Evolutionary conservation across 2,113 vertebrate genomes (phyloP), one percentile per base, ranked within the genome.

Genomic region (Oncorhynchus keta): DNA sequence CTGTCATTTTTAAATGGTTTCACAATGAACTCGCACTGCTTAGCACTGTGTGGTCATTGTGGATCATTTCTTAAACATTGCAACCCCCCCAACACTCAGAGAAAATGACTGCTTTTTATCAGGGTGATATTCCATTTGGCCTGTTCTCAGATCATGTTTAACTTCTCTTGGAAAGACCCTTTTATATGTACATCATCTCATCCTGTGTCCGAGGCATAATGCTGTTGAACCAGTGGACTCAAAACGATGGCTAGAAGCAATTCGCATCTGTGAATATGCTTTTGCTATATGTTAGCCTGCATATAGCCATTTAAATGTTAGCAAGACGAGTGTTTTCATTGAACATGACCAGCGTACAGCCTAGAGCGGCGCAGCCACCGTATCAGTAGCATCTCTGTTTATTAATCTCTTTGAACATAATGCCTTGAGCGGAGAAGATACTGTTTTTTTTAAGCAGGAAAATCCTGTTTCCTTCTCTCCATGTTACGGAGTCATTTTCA

Each of bases 331-430:
- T 62, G 71, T n/a, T 73, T 75, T 78, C 75, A 65, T 80, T 70
- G 81, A 89, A 86, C 81, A 76, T 51, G 76, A 69, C 79, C 66
- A 57, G 81, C 14, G 55, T 82, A 79, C 83, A 81, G 88, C 82
- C 75, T 45, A 64, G 80, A 85, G 79, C 78, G 66, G 76, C 68
- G 26, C 66, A 1, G 71, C 35, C 8, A 45, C 64, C 70, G 30
- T 93, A 94, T 93, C 92, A 87, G 85, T 89, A 84, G 79, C 88
- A 93, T 92, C 92, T 92, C 88, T 62, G 81, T 82, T 86, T 92
- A 89, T 90, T 89, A 88, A 92, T 93, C 89, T 88, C 88, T 90
- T 89, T 90, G 89, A 92, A 91, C 86, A 78, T 83, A 87, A 86
- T 73, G 92, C 92, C 91, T 81, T 61, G 80, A 92, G 92, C 91